Conservation (phyloP, 2,113 vertebrate species). For the Psephotus haematonotus region DNA sequence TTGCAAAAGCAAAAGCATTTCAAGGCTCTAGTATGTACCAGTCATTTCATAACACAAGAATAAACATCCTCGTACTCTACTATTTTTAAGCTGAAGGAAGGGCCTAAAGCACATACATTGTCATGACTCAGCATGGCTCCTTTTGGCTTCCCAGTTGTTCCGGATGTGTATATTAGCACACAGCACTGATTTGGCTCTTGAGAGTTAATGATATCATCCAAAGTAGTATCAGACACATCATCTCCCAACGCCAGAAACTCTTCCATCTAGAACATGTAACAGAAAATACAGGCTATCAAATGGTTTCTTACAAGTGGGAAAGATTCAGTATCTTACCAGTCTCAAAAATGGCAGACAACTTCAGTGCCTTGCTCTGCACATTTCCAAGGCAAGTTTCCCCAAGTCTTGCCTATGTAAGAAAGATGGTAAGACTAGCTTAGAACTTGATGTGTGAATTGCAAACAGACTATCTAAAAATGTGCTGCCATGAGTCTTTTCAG, state of each 20-base stretch:
- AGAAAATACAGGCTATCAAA: neutral
- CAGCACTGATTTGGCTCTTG: slow-evolving; percentile 88
- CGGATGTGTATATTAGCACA: slow-evolving; percentile 86
- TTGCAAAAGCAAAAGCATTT: neutral
- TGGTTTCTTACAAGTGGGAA: neutral
- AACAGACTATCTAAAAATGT: neutral
- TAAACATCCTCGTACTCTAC: neutral
- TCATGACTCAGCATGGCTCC: slow-evolving; percentile 93
- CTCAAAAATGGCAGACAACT: neutral
- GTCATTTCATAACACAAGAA: neutral
- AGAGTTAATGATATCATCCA: slow-evolving; percentile 77
- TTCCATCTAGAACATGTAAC: slow-evolving; percentile 78
- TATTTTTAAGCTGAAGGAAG: neutral
- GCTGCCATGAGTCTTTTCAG: neutral
- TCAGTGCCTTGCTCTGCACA: neutral
- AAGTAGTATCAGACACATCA: slow-evolving; percentile 73
- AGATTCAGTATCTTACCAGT: neutral
- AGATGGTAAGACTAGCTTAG: neutral
- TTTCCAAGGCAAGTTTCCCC: neutral
- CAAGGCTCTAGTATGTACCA: neutral
- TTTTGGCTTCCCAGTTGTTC: slow-evolving; percentile 88
- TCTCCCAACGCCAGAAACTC: slow-evolving; percentile 82
- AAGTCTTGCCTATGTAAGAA: neutral
- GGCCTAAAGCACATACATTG: slow-evolving; percentile 75
- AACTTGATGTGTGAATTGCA: neutral